Evolutionary conservation across 2,888 invertebrate genomes (phyloP), one percentile per base, ranked within the genome.

Genomic region (Aproaerema taeniolella): DNA sequence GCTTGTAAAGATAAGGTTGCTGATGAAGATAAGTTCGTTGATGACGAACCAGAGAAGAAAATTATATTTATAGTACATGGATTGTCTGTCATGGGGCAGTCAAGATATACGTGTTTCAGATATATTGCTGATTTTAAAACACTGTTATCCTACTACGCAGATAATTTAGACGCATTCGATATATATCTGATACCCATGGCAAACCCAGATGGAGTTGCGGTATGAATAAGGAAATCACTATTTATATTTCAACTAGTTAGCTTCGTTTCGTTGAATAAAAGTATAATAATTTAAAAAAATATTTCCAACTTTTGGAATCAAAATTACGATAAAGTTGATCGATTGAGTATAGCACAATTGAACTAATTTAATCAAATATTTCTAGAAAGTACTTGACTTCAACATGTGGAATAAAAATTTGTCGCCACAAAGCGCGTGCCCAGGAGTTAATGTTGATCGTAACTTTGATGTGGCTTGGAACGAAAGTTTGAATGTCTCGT

Each of bases 391-490:
- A n/a, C n/a, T n/a, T n/a, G n/a, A n/a, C n/a, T n/a, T n/a, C n/a
- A n/a, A n/a, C n/a, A n/a, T 20, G 4, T 65, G 63, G 65, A 58
- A 62, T 37, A 68, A 68, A 42, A 85, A 83, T 30, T 40, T 55
- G 25, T 71, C 82, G 0, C 80, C 79, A 1, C 79, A 79, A 58
- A 38, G 31, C 0, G 60, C 57, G 0, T 83, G 85, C 36, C 48
- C 58, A 0, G 85, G 85, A 0, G 85, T 85, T 0, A 50, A 55
- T 0, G 43, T 83, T 26, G 85, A 85, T 16, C 63, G 82, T 1
- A 85, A 85, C 42, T 85, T 85, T 15, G 79, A 85, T 16, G 62
- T 85, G 4, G 61, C 63, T 0, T 82, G 80, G 80, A 72, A 70
- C 31, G 7, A n/a, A n/a, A n/a, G n/a, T n/a, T n/a, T n/a, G n/a